These are phyloP conservation scores for Magallana angulata DNA, from an alignment of 1,140 invertebrate species.

Conservation along the genomic window DNA sequence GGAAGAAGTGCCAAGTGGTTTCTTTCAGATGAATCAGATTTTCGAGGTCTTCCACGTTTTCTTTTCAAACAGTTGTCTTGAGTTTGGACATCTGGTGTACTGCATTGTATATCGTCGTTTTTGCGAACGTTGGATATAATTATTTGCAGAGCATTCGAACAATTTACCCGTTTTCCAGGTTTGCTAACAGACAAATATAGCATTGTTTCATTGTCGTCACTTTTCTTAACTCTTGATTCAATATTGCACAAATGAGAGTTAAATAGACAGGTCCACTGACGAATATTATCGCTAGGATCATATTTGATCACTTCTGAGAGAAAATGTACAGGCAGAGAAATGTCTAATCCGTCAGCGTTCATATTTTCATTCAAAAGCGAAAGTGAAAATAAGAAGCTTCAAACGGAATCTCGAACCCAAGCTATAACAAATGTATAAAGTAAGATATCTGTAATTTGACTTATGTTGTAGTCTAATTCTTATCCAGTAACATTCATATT, in stretches of 20 bases:
- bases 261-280: neutral
- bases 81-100: neutral
- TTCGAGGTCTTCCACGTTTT: constrained; percentile 28
- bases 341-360: neutral
- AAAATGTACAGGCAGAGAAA: neutral
- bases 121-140: neutral
- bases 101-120: neutral
- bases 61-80: neutral
- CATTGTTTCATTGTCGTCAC: neutral
- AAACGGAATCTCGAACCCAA: no score
- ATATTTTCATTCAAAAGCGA: neutral
- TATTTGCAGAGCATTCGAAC: constrained; percentile 1
- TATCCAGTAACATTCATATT: no score
- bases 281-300: neutral
- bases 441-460: no score
- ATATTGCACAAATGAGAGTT: constrained; percentile 13
- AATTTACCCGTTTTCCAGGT: neutral
- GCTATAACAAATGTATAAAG: no score
- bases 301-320: neutral
- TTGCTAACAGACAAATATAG: neutral
- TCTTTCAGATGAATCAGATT: neutral
- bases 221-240: neutral
- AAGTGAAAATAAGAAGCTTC: neutral
- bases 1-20: neutral
- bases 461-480: no score